Base-by-base conservation (phyloP, 2,797 vertebrate genomes). In the Erpetoichthys calabaricus region DNA sequence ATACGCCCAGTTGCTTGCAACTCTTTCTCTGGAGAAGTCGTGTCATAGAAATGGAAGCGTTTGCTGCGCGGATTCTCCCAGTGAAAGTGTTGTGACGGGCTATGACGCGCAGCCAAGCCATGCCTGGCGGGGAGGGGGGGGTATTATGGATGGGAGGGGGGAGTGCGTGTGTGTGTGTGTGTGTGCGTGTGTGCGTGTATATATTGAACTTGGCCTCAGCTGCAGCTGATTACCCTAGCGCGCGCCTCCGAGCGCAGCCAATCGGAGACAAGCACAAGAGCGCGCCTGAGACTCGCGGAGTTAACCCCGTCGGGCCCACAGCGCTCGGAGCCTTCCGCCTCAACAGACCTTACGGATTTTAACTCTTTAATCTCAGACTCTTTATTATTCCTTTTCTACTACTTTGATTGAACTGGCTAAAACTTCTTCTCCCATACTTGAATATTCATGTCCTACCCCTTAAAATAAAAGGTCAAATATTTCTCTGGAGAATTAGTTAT, bases 51-150 rank as follows among this genome's bases (percentile, higher is more conserved):
- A 57, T 58, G 62, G 65, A 62, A 45, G 58, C 58, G 59, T 54
- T 52, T 67, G 65, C 65, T 60, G 67, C 60, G 67, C 58, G 64
- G 57, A 62, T 63, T 66, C 65, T 69, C 65, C 68, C 67, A 62
- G 42, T 66, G 61, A 66, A 63, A 60, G 77, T 83, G 77, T 75
- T 67, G 75, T 75, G 77, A 74, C 79, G 74, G 64, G 61, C 59
- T 59, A 62, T 67, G 68, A 61, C 66, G 68, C 65, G 70, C 67
- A 65, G 71, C 66, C 61, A 60, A 68, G 69, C 68, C 67, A 69
- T 70, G 67, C 66, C 64, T 63, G 41, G 61, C 64, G 64, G 68
- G 67, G 68, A 65, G n/a, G 66, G 59, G 73, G 25, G 25, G 25
- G n/a, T n/a, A n/a, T n/a, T 25, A 25, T 25, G 25, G 25, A 25